These are phyloP conservation scores for Mycalesis mineus DNA, from an alignment of 2,888 invertebrate genomes.

Conservation along the genomic window DNA sequence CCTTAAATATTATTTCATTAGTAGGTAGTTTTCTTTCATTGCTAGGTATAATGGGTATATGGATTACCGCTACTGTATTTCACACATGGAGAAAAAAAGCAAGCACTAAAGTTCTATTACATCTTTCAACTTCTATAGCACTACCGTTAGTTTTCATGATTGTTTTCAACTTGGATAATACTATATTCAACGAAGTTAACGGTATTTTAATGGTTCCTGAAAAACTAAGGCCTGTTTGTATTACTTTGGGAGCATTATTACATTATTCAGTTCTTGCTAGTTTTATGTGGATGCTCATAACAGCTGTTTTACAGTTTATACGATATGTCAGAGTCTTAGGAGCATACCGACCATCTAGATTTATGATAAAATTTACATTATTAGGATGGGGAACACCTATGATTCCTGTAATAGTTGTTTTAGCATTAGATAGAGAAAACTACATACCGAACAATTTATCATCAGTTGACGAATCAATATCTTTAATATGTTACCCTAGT, in stretches of 20 bases:
- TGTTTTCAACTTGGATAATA: constrained; percentile 54
- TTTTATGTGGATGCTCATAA: constrained; percentile 86
- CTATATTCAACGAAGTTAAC: constrained; percentile 44
- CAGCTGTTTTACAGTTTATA: constrained; percentile 82
- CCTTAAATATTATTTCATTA: constrained; percentile 77
- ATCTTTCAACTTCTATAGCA: constrained; percentile 80
- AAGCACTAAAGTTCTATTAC: constrained; percentile 81
- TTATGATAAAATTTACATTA: constrained; percentile 80
- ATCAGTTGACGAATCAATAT: constrained; percentile 32
- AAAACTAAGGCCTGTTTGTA: constrained; percentile 60
- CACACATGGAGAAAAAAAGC: constrained; percentile 80
- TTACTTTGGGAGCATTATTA: constrained; percentile 78
- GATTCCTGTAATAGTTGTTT: constrained; percentile 71
- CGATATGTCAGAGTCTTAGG: constrained; percentile 83
- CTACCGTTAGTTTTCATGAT: constrained; percentile 74
- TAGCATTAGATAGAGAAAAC: constrained; percentile 61
- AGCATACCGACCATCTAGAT: constrained; percentile 74
- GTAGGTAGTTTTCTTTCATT: constrained; percentile 79
- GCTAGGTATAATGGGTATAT: constrained; percentile 76
- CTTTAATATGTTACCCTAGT: constrained; percentile 75
- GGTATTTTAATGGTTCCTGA: constrained; percentile 40
- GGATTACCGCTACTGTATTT: constrained; percentile 78
- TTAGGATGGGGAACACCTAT: constrained; percentile 82
- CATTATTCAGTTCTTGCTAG: constrained; percentile 83
- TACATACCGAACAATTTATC: constrained; percentile 54